Evolutionary conservation across 2,888 invertebrate genomes (phyloP).

Genomic region (Dryadula phaetusa): DNA sequence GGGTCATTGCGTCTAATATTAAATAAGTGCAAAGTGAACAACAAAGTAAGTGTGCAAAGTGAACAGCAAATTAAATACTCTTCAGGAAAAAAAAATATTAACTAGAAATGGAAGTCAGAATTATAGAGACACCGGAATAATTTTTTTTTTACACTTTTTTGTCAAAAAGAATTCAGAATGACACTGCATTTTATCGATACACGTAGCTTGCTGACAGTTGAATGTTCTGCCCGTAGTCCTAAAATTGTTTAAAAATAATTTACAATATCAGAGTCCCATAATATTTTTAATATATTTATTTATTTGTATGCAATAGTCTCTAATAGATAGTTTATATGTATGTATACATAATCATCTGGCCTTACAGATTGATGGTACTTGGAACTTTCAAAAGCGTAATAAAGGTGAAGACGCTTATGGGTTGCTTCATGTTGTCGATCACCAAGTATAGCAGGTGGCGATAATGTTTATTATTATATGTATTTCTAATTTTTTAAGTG

Average conservation of each 20-base stretch:
- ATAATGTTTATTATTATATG: too few species aligned
- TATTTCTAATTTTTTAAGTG: too few species aligned
- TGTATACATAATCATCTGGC: neutral
- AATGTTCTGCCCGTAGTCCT: neutral
- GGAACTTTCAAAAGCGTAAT: constrained; percentile 19
- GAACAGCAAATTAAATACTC: too few species aligned
- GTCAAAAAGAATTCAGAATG: neutral
- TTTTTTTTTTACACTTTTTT: constrained; percentile 3
- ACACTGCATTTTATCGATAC: neutral
- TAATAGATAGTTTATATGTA: constrained; percentile 28
- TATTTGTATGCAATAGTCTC: neutral
- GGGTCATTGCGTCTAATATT: too few species aligned
- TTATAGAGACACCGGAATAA: neutral
- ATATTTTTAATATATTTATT: constrained; percentile 2
- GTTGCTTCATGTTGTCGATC: constrained; percentile 7
- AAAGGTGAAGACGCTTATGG: constrained; percentile 8
- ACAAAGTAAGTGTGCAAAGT: too few species aligned
- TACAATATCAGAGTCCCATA: neutral
- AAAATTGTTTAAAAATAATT: neutral
- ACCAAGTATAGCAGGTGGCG: too few species aligned
- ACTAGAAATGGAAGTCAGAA: too few species aligned
- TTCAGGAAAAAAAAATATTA: too few species aligned
- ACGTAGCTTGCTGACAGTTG: constrained; percentile 2
- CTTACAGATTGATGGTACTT: constrained; percentile 7
- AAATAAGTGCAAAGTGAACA: too few species aligned